These are phyloP conservation scores for Montipora capricornis DNA, from an alignment of 64 coral and sea anemone genomes.

Conservation along the genomic window DNA sequence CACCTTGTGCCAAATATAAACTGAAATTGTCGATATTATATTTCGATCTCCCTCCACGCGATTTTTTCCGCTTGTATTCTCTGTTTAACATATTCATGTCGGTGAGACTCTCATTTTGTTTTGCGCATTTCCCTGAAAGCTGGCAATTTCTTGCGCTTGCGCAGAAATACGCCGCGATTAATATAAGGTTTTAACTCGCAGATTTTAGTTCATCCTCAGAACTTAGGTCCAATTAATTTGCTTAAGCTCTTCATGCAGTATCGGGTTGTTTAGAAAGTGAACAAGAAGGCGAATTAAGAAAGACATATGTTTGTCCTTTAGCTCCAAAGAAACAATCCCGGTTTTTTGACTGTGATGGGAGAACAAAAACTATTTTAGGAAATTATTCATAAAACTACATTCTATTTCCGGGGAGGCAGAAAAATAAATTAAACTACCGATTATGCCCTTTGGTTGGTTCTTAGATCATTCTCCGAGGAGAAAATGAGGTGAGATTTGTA, in stretches of 20 bases:
- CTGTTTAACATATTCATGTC: background rate
- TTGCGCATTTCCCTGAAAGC: constrained; percentile 25
- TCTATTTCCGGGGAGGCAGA: constrained; percentile 27
- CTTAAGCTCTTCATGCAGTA: background rate
- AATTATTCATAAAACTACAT: constrained; percentile 7
- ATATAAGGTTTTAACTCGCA: background rate
- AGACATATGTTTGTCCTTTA: background rate
- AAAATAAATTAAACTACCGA: background rate
- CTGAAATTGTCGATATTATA: background rate
- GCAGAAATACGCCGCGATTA: background rate
- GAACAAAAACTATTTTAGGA: background rate
- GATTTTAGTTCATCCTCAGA: background rate
- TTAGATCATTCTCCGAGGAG: background rate
- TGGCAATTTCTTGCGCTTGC: background rate
- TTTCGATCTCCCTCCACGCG: background rate
- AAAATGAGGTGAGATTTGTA: background rate
- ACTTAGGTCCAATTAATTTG: background rate
- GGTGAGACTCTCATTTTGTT: background rate
- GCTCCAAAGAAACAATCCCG: background rate
- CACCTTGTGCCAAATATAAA: background rate
- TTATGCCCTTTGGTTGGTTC: background rate
- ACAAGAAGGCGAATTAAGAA: background rate
- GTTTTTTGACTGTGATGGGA: no score
- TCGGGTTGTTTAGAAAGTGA: background rate
- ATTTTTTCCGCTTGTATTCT: no score